These are phyloP conservation scores for Gopherus flavomarginatus DNA, from an alignment of 2,113 vertebrate genomes.

Conservation along the genomic window DNA sequence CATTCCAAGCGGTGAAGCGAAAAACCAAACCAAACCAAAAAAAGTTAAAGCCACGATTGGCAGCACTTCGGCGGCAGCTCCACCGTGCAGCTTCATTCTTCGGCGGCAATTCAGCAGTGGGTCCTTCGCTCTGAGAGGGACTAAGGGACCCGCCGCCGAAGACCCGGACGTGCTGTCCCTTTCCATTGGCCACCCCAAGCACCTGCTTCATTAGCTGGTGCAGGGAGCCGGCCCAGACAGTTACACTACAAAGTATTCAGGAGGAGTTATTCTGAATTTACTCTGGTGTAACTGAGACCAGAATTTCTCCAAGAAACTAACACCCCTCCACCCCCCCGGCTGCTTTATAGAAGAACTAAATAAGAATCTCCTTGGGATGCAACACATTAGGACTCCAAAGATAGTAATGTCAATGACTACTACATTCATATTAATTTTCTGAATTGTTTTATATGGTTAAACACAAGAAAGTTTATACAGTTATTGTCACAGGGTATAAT, in stretches of 20 bases:
- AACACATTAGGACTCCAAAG: background rate
- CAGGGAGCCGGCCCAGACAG: background rate
- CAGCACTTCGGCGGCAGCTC: too few relatives aligned
- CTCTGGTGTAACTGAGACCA: background rate
- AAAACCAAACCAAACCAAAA: too few relatives aligned
- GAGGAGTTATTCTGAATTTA: background rate
- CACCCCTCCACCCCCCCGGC: background rate
- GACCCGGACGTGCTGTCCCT: too few relatives aligned
- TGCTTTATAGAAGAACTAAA: background rate
- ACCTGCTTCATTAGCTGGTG: too few relatives aligned
- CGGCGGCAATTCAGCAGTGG: too few relatives aligned
- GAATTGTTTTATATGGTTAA: constrained; percentile 5
- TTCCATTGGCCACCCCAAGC: too few relatives aligned
- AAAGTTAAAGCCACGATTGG: too few relatives aligned
- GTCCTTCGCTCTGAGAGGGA: too few relatives aligned
- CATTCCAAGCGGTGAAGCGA: too few relatives aligned
- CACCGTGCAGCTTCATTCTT: too few relatives aligned
- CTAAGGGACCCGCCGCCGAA: too few relatives aligned
- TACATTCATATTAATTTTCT: background rate
- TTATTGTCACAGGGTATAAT: constrained; percentile 22
- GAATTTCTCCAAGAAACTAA: background rate
- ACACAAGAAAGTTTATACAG: background rate
- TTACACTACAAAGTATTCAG: background rate
- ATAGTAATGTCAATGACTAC: background rate
- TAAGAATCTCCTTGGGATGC: too few relatives aligned